Base-by-base conservation (phyloP, 2,797 vertebrate species). In the Meriones psammophilus region DNA sequence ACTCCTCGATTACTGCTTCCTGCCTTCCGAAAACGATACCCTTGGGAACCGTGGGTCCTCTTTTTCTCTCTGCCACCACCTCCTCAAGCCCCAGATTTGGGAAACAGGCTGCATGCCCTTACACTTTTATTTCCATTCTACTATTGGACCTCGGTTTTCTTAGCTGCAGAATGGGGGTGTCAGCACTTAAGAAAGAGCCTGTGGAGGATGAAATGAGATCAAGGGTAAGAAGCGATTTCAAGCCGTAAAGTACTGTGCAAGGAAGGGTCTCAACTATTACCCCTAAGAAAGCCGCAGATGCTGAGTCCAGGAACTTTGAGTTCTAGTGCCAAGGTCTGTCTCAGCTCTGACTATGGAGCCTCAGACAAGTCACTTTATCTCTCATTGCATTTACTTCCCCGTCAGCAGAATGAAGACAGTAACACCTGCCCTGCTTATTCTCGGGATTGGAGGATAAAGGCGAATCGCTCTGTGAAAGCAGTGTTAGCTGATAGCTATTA, bases 401-500 rank as follows among this genome's bases (percentile, higher is more conserved):
- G 22, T 91, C 24, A 46, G 86, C 86, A 96, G 95, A 95, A 96
- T 12, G 86, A 94, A 91, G 94, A 92, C 94, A 88, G 91, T 89
- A 73, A 94, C 92, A 94, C 94, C 92, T 94, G 91, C 54, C 94
- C 84, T 89, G 95, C 89, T 94, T 91, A 94, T 96, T 95, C 74
- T 80, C 71, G 39, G 94, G 83, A 96, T 87, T 58, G 74, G 94
- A 80, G 94, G 95, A 96, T 96, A 94, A 94, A 96, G 79, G 86
- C 60, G 94, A 97, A 97, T 89, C 66, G 94, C 96, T 92, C 91
- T 56, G 58, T 50, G 94, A 97, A 96, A 88, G 94, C 90, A 64
- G 66, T 88, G 80, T 80, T 91, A 87, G 92, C 89, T 76, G 92
- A 97, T 86, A 94, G 96, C 96, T 97, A 62, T 96, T 97, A 97